Conservation (phyloP, 2,888 invertebrate species). For the Ormyrus thymus region DNA sequence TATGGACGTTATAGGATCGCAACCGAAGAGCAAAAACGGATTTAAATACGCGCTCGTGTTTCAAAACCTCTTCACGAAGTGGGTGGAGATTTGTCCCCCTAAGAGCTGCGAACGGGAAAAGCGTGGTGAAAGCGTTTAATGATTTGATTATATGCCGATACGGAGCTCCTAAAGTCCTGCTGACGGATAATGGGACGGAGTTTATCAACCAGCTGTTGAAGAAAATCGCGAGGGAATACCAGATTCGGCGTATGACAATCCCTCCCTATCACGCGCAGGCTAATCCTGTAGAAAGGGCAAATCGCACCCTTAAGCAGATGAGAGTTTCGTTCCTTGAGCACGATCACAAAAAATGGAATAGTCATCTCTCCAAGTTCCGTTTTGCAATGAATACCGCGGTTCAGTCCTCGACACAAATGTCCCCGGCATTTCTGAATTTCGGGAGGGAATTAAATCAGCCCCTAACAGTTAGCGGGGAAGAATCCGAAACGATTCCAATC, state of each 20-base stretch:
- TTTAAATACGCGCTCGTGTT: constrained; percentile 26
- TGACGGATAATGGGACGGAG: constrained; percentile 38
- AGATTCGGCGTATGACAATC: constrained; percentile 7
- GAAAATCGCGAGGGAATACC: background rate
- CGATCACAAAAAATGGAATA: constrained; percentile 49
- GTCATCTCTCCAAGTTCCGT: constrained; percentile 33
- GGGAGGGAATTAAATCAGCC: too few relatives aligned
- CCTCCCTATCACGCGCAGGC: constrained; percentile 50
- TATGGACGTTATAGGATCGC: constrained; percentile 24
- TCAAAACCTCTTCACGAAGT: constrained; percentile 46
- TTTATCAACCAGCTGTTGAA: constrained; percentile 19
- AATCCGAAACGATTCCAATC: background rate
- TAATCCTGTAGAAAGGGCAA: too few relatives aligned
- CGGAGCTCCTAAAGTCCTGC: constrained; percentile 42
- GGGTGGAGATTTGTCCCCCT: constrained; percentile 50
- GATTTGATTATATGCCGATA: constrained; percentile 27
- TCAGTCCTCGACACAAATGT: too few relatives aligned
- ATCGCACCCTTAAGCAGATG: constrained; percentile 35
- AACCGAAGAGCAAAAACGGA: constrained; percentile 24
- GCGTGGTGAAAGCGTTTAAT: too few relatives aligned
- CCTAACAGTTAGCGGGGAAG: background rate
- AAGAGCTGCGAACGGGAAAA: too few relatives aligned
- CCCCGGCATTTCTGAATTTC: too few relatives aligned
- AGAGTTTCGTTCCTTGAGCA: constrained; percentile 23
- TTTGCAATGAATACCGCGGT: too few relatives aligned